Evolutionary conservation across 2,888 invertebrate genomes (phyloP).

Genomic region (Pterostichus niger): DNA sequence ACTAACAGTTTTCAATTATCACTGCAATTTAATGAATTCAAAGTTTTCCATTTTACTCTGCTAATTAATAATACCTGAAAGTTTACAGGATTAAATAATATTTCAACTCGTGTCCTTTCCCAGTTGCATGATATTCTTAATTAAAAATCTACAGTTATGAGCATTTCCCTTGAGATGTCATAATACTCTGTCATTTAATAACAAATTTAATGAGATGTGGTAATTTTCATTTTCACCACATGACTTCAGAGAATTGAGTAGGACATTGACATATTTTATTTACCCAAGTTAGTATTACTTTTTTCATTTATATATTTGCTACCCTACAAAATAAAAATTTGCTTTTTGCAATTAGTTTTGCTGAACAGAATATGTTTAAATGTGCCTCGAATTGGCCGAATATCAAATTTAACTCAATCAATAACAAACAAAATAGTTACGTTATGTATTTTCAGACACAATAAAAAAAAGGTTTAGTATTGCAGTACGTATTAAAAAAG

Average conservation of each 20-base stretch:
- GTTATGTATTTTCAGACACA: too few species aligned
- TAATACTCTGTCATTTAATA: slow-evolving; percentile 57
- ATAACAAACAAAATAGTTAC: too few species aligned
- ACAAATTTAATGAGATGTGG: slow-evolving; percentile 58
- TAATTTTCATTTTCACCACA: slow-evolving; percentile 50
- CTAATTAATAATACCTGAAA: slow-evolving; percentile 42
- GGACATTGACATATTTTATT: slow-evolving; percentile 3
- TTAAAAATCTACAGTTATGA: slow-evolving; percentile 61
- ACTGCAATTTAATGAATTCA: background rate
- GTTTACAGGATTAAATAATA: slow-evolving; percentile 51
- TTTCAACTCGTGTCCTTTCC: slow-evolving; percentile 43
- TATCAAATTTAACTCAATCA: too few species aligned
- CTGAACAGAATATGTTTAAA: too few species aligned
- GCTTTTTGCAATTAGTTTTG: too few species aligned
- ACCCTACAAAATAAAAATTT: too few species aligned
- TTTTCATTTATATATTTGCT: too few species aligned
- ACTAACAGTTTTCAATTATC: slow-evolving; percentile 32
- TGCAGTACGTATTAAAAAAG: too few species aligned
- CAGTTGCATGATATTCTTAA: slow-evolving; percentile 60
- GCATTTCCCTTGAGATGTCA: slow-evolving; percentile 48
- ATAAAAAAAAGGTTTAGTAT: too few species aligned
- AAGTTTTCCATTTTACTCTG: slow-evolving; percentile 18
- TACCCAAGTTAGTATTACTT: background rate
- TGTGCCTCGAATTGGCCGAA: too few species aligned
- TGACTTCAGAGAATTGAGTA: background rate